Conservation (phyloP, 1,140 invertebrate species). For the Nebria ingens region DNA sequence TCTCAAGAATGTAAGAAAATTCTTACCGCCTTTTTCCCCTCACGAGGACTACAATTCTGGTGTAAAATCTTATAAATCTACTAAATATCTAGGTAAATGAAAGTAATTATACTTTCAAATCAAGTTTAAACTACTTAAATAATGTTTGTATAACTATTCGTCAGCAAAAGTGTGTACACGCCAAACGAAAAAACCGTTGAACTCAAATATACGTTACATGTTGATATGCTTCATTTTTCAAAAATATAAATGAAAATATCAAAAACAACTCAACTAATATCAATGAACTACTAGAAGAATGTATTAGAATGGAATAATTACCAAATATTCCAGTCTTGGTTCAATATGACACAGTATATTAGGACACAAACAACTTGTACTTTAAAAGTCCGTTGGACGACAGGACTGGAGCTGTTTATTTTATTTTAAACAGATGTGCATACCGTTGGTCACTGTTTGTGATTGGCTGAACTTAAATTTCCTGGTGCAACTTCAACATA, state of each 20-base stretch:
- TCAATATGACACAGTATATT: background rate
- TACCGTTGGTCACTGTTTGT: background rate
- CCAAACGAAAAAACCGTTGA: constrained; percentile 6
- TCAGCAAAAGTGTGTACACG: background rate
- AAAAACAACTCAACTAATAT: background rate
- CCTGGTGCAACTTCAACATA: no score
- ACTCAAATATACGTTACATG: background rate
- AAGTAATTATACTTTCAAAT: no score
- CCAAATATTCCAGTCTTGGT: background rate
- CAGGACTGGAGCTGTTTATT: constrained; percentile 6
- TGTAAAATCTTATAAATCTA: no score
- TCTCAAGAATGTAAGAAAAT: no score
- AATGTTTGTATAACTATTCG: no score
- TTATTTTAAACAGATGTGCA: constrained; percentile 1
- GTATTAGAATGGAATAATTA: background rate
- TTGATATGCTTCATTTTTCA: background rate
- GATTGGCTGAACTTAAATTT: background rate
- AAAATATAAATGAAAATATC: background rate
- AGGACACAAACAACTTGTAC: background rate
- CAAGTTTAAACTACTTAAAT: no score
- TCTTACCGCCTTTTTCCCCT: no score
- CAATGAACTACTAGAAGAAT: background rate
- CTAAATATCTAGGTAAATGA: no score
- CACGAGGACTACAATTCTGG: no score
- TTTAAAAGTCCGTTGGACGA: constrained; percentile 6